phyloP scores from a whole-genome alignment of 2,113 vertebrate species.

The Nibea albiflora region DNA sequence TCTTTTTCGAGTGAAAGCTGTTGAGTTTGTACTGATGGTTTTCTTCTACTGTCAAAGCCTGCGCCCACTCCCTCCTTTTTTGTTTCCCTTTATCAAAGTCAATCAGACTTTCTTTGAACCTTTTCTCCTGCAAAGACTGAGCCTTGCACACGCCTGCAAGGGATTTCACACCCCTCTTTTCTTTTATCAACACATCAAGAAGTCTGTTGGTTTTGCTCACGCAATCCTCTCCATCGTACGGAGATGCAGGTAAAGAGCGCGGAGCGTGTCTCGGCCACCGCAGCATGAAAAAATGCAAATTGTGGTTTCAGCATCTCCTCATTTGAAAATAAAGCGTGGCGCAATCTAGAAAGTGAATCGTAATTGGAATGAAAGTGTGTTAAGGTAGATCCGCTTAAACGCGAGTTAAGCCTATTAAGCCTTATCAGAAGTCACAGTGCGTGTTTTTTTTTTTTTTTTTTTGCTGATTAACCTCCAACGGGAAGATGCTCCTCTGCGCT shows the following conservation, averaged over 20 bases:
- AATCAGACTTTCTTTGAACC: conserved; percentile 44
- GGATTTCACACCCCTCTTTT: background rate
- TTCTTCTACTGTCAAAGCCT: background rate
- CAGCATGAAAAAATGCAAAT: conserved; percentile 46
- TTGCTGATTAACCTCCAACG: conserved; percentile 46
- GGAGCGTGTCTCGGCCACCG: background rate
- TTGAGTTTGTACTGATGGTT: conserved; percentile 20
- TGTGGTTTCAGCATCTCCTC: conserved; percentile 27
- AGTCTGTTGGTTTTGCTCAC: conserved; percentile 5
- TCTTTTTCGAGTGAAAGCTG: conserved; percentile 53
- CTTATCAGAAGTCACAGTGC: conserved; percentile 58
- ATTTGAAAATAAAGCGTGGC: conserved; percentile 28
- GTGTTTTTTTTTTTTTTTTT: conserved; percentile 18
- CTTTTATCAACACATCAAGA: conserved; percentile 32
- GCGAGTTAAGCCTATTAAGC: conserved; percentile 67
- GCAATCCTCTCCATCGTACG: conserved; percentile 17
- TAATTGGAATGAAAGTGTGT: conserved; percentile 66
- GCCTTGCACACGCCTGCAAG: background rate
- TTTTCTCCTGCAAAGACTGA: conserved; percentile 12
- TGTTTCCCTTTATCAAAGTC: conserved; percentile 58
- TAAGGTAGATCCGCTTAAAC: conserved; percentile 57
- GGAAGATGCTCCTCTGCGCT: conserved; percentile 21
- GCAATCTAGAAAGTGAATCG: conserved; percentile 58
- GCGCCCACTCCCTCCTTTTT: background rate
- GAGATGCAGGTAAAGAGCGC: background rate